These are phyloP conservation scores for Triplophysa dalaica DNA, from an alignment of 2,113 vertebrate species.

Conservation along the genomic window DNA sequence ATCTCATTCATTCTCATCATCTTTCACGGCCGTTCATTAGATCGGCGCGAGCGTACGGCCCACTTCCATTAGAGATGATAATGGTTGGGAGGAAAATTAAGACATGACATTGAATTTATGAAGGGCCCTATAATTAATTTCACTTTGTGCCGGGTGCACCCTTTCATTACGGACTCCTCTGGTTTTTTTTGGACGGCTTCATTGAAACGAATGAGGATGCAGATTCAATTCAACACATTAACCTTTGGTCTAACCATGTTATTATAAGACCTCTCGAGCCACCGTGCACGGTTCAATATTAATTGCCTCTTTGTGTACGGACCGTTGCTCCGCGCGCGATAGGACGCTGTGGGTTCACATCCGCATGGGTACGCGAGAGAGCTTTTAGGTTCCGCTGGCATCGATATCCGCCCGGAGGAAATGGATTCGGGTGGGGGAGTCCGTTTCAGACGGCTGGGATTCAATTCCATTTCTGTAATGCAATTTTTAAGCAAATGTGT, in stretches of 20 bases:
- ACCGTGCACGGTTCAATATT: conserved; percentile 67
- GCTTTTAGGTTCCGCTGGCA: conserved; percentile 1
- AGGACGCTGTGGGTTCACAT: not conserved
- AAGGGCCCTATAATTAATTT: conserved; percentile 80
- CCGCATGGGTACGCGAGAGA: conserved; percentile 1
- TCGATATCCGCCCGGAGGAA: conserved; percentile 27
- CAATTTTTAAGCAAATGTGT: conserved; percentile 24
- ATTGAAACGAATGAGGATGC: conserved; percentile 75
- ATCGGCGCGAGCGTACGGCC: conserved; percentile 47
- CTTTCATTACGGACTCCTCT: conserved; percentile 69
- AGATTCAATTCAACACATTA: conserved; percentile 80
- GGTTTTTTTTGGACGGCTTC: conserved; percentile 57
- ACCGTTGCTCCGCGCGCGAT: not conserved
- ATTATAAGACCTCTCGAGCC: conserved; percentile 73
- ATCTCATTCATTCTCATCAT: conserved; percentile 65
- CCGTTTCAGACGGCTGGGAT: conserved; percentile 11
- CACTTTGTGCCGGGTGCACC: conserved; percentile 67
- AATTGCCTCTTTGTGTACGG: conserved; percentile 69
- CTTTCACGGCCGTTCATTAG: conserved; percentile 61
- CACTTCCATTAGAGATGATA: conserved; percentile 51
- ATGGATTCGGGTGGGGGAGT: conserved; percentile 9
- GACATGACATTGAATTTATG: conserved; percentile 79
- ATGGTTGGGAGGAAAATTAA: conserved; percentile 72
- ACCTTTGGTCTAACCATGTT: conserved; percentile 77
- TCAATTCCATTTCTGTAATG: conserved; percentile 28